A percentile compares a stretch with the other conserved stretches of the same genome.
Evolutionary conservation across 1,140 invertebrate species (phyloP).

Genomic region (Venustaconcha ellipsiformis): DNA sequence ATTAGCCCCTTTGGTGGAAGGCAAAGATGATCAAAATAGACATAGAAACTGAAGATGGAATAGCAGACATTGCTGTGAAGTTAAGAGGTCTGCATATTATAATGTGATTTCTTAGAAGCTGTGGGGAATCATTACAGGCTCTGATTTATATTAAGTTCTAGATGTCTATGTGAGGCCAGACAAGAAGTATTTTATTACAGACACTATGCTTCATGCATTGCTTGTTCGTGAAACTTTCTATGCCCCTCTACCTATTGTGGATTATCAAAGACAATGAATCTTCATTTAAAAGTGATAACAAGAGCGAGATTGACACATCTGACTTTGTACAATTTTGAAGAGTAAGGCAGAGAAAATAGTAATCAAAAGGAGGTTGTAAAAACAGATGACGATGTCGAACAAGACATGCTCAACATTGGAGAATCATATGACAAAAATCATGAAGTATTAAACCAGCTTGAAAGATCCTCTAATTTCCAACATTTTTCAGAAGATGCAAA

Average conservation of each 20-base stretch:
- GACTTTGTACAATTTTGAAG: too few relatives aligned
- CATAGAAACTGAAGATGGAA: slow-evolving; percentile 12
- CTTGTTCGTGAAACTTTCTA: too few relatives aligned
- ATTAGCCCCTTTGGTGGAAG: slow-evolving; percentile 49
- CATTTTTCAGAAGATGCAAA: background rate
- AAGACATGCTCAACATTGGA: background rate
- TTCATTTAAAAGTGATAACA: too few relatives aligned
- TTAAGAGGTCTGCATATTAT: slow-evolving; percentile 23
- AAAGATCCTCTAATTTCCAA: too few relatives aligned
- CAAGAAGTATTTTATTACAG: too few relatives aligned
- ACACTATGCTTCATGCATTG: too few relatives aligned
- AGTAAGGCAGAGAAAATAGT: too few relatives aligned
- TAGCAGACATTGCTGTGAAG: background rate
- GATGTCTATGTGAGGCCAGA: background rate
- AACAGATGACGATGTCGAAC: background rate
- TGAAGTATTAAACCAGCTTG: background rate
- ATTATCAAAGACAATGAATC: too few relatives aligned
- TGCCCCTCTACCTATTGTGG: too few relatives aligned
- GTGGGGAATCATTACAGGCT: slow-evolving; percentile 35
- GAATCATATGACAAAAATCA: background rate
- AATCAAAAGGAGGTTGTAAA: background rate
- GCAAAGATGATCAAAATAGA: slow-evolving; percentile 6
- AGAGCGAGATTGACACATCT: too few relatives aligned
- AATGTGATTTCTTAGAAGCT: slow-evolving; percentile 41
- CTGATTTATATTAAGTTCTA: background rate